phyloP scores from a whole-genome alignment of 2,113 vertebrate genomes.

The Puma concolor region DNA sequence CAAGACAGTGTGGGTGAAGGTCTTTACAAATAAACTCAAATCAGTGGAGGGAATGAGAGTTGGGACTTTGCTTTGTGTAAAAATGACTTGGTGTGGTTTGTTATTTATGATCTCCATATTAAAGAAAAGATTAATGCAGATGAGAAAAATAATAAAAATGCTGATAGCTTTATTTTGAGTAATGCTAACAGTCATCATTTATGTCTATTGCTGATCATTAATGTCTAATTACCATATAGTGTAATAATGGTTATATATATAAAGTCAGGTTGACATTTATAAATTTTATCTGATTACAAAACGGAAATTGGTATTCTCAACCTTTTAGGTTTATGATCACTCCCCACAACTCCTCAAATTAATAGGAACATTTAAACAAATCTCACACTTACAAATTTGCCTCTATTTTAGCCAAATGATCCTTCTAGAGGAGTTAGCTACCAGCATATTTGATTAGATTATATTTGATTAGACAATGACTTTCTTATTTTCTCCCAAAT shows the following conservation, averaged over 20 bases:
- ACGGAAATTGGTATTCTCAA: not conserved
- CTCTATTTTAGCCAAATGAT: not conserved
- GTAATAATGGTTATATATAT: not conserved
- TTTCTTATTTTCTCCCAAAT: not conserved
- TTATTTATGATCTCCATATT: not conserved
- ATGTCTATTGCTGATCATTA: not conserved
- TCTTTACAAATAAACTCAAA: not conserved
- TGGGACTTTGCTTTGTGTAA: not conserved
- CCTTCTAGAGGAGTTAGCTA: not conserved
- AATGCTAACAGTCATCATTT: not conserved
- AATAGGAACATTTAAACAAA: not conserved
- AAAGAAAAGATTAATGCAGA: not conserved
- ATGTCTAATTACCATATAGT: not conserved
- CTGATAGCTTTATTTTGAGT: not conserved
- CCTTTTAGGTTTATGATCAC: not conserved
- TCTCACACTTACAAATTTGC: not conserved
- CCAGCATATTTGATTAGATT: not conserved
- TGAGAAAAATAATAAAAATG: not conserved
- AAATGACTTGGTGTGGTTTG: not conserved
- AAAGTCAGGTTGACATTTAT: not conserved
- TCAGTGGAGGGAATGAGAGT: not conserved
- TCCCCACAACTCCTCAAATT: not conserved
- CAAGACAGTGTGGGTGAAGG: not conserved
- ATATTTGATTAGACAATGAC: not conserved
- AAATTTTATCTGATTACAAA: not conserved